phyloP scores from a whole-genome alignment of 2,888 invertebrate species.

The Platycnemis pennipes region DNA sequence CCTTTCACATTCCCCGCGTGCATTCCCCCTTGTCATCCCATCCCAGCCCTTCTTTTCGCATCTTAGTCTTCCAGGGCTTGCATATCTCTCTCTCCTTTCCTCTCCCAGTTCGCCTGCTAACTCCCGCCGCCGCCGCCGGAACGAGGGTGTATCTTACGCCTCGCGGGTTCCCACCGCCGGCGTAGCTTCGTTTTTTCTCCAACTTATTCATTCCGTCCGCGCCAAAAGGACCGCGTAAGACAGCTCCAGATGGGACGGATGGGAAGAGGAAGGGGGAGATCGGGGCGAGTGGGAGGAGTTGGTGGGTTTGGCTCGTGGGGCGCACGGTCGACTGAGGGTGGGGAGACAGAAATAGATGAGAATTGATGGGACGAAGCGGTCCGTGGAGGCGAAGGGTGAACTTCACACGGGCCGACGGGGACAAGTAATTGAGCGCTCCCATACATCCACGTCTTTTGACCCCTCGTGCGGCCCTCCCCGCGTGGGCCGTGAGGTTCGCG shows the following conservation, averaged over 20 bases:
- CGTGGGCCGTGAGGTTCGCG: neutral
- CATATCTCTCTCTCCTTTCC: neutral
- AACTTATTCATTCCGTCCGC: constrained; percentile 36
- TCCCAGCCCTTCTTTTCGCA: neutral
- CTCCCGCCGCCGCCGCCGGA: neutral
- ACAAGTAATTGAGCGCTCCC: constrained; percentile 63
- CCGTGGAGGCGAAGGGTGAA: constrained; percentile 60
- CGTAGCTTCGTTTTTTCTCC: constrained; percentile 24
- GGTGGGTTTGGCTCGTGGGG: neutral
- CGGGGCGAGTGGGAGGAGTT: neutral
- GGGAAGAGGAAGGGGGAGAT: neutral
- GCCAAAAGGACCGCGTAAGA: constrained; percentile 34
- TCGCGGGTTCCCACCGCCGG: constrained; percentile 37
- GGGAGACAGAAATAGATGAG: constrained; percentile 60
- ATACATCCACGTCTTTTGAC: constrained; percentile 66
- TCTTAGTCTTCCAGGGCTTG: neutral
- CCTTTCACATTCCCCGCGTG: neutral
- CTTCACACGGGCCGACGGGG: constrained; percentile 64
- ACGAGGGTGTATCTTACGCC: constrained; percentile 34
- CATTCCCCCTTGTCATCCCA: neutral
- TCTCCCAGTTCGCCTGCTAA: neutral
- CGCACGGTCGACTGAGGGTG: neutral
- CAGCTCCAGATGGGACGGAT: neutral
- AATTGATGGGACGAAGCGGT: constrained; percentile 61
- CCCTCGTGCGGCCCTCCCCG: constrained; percentile 19